phyloP scores from a whole-genome alignment of 2,797 vertebrate species.

The Lepus oiostolus region DNA sequence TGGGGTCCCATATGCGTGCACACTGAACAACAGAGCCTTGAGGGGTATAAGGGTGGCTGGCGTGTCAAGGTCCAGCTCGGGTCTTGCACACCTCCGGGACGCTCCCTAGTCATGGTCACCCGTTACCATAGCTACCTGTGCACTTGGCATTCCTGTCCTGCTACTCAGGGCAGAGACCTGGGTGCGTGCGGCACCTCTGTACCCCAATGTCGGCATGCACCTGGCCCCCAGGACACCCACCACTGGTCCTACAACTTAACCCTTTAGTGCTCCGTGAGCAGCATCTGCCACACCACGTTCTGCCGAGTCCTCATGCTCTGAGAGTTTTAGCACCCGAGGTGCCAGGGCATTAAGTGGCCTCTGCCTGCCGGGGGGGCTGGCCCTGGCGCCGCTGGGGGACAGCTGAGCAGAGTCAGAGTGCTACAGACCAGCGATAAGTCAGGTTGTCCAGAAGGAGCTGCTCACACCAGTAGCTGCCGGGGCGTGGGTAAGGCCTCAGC shows the following conservation, averaged over 20 bases:
- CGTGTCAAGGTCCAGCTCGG: slow-evolving; percentile 38
- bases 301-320: neutral
- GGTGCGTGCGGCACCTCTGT: slow-evolving; percentile 7
- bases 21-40: neutral
- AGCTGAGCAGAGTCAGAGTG: slow-evolving; percentile 36
- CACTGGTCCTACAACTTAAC: slow-evolving; percentile 43
- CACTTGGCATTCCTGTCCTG: slow-evolving; percentile 42
- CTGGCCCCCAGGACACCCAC: slow-evolving; percentile 48
- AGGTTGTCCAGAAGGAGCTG: neutral
- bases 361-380: slow-evolving; percentile 16
- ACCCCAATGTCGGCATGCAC: slow-evolving; percentile 20
- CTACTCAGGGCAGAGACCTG: slow-evolving; percentile 59
- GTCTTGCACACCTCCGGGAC: slow-evolving; percentile 46
- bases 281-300: neutral
- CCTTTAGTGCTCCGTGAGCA: slow-evolving; percentile 28
- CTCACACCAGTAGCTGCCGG: neutral
- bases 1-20: neutral
- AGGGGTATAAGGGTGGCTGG: neutral
- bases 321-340: slow-evolving; percentile 22
- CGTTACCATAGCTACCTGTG: slow-evolving; percentile 75
- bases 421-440: slow-evolving; percentile 17
- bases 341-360: slow-evolving; percentile 40
- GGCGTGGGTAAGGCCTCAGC: neutral
- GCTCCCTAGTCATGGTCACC: slow-evolving; percentile 47
- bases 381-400: neutral